Evolutionary conservation across 2,113 vertebrate genomes (phyloP).

Genomic region (Phyllostomus discolor): DNA sequence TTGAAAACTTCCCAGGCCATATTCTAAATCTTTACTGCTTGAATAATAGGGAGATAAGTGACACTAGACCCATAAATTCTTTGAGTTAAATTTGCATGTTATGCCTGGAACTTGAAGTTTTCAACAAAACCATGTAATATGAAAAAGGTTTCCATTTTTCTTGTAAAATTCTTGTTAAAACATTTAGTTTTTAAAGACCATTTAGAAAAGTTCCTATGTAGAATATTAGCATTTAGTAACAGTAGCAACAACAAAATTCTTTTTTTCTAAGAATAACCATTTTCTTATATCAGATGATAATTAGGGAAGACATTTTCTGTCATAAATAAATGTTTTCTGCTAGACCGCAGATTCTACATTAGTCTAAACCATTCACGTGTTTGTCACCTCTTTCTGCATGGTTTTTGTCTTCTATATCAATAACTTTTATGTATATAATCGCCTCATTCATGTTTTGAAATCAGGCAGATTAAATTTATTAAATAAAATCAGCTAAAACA

Average conservation of each 20-base stretch:
- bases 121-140: not conserved
- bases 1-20: not conserved
- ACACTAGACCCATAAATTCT: not conserved
- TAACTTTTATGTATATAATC: not conserved
- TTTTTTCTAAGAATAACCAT: not conserved
- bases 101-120: not conserved
- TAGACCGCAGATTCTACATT: not conserved
- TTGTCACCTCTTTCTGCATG: not conserved
- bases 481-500: not conserved
- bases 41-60: not conserved
- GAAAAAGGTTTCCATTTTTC: not conserved
- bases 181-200: not conserved
- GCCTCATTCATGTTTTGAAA: not conserved
- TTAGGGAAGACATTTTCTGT: not conserved
- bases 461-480: not conserved
- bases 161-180: not conserved
- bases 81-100: not conserved
- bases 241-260: not conserved
- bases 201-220: not conserved
- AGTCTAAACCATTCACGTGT: not conserved
- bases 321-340: not conserved
- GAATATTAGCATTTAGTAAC: not conserved
- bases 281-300: not conserved
- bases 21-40: not conserved
- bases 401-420: not conserved